Base-by-base conservation (phyloP, 2,113 vertebrate species). In the Scortum barcoo region DNA sequence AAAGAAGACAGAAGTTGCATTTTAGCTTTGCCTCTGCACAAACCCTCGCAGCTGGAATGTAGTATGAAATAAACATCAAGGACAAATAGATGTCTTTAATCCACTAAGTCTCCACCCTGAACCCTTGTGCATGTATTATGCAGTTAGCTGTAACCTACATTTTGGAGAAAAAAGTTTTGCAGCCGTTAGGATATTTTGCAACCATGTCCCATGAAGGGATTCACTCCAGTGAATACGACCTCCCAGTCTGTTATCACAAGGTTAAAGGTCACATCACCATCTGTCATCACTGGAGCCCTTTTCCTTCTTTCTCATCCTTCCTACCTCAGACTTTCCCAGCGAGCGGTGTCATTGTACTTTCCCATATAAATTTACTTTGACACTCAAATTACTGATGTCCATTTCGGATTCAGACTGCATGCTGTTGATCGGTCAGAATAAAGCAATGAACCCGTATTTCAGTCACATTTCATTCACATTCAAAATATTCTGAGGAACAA, bases 181-280 rank as follows among this genome's bases (percentile, higher is more conserved):
- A 70, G 65, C 80, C 69, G 70, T 75, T 75, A 33, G 26, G 28
- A 62, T 75, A 77, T 69, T 86, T 78, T 78, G 56, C 40, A 26
- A 30, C 36, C 24, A 24, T 14, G 60, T 73, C 72, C 53, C 69
- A 36, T 30, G 61, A 78, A 77, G 16, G 16, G 66, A 84, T 88
- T 80, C 72, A 67, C 77, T 81, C 44, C 33, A 81, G 74, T 73
- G 77, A 60, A 69, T 78, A 67, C 17, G 36, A 67, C 72, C 87
- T 87, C 77, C 63, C 63, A 65, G 75, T 75, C 77, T 78, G 82
- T 87, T 85, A 78, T 79, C 44, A 51, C 67, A 33, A 3, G 81
- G 89, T 81, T 81, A 92, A 84, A 88, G 86, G 83, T 91, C 86
- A 90, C 1, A 46, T 61, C 66, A 57, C 84, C 87, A 88, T 90